Evolutionary conservation across 2,888 invertebrate genomes (phyloP).

Genomic region (Lepidochrysops patricia): DNA sequence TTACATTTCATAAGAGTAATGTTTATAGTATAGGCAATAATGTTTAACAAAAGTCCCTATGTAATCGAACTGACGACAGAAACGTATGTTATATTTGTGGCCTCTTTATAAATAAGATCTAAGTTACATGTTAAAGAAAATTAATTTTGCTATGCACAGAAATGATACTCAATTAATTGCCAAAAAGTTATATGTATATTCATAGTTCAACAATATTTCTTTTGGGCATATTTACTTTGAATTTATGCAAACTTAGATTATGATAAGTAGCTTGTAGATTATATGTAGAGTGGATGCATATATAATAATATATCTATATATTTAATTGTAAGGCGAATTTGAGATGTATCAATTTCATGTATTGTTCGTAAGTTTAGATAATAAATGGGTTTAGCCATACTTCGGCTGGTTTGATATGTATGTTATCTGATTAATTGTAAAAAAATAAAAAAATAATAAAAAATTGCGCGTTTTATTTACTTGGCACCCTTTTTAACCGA

Average conservation of each 20-base stretch:
- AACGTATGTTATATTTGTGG: constrained; percentile 75
- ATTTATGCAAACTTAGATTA: constrained; percentile 74
- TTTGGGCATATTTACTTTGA: constrained; percentile 75
- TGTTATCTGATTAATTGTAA: constrained; percentile 75
- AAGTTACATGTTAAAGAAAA: constrained; percentile 74
- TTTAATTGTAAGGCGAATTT: constrained; percentile 70
- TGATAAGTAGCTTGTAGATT: constrained; percentile 73
- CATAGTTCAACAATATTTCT: constrained; percentile 75
- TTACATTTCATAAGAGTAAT: constrained; percentile 70
- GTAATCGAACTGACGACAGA: constrained; percentile 73
- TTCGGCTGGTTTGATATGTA: constrained; percentile 75
- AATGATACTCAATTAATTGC: constrained; percentile 77
- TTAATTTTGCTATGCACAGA: constrained; percentile 75
- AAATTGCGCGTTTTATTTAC: constrained; percentile 54
- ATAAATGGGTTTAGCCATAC: constrained; percentile 75
- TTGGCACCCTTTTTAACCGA: constrained; percentile 23
- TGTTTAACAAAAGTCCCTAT: constrained; percentile 73
- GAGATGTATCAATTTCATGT: constrained; percentile 75
- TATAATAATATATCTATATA: constrained; percentile 71
- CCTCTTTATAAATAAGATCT: constrained; percentile 74
- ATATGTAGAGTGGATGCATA: constrained; percentile 74
- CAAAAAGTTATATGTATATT: constrained; percentile 75
- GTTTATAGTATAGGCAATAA: constrained; percentile 71
- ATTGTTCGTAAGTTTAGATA: constrained; percentile 75
- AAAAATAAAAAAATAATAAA: constrained; percentile 62